A percentile compares a stretch with the other conserved stretches of the same genome.
phyloP scores from a whole-genome alignment of 2,113 vertebrate genomes.

The Apodemus sylvaticus region DNA sequence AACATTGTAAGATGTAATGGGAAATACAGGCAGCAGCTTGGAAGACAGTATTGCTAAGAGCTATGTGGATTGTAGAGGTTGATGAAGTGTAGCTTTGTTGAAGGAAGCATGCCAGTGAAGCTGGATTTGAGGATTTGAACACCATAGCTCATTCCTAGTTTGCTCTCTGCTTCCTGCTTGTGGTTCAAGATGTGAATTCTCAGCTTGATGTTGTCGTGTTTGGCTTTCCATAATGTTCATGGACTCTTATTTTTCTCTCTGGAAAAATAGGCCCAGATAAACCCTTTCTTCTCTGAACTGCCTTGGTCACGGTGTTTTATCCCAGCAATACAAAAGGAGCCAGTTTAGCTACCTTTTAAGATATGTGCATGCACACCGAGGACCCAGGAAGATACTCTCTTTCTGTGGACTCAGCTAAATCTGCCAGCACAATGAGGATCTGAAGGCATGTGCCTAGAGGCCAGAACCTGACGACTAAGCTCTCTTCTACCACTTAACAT shows the following conservation, averaged over 20 bases:
- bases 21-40: not conserved
- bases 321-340: not conserved
- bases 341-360: not conserved
- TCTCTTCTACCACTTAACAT: not conserved
- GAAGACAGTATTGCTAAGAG: not conserved
- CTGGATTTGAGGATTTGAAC: not conserved
- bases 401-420: not conserved
- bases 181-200: not conserved
- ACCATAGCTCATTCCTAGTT: not conserved
- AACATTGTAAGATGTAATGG: not conserved
- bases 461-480: not conserved
- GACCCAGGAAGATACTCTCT: not conserved
- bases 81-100: not conserved
- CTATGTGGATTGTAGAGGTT: not conserved
- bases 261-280: not conserved
- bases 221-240: not conserved
- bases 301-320: not conserved
- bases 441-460: not conserved
- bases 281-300: not conserved
- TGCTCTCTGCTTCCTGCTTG: not conserved
- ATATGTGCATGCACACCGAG: not conserved
- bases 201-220: not conserved
- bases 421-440: not conserved
- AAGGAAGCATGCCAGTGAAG: not conserved
- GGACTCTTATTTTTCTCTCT: not conserved